Evolutionary conservation across 2,888 invertebrate species (phyloP).

Genomic region (Caenorhabditis imperialis): DNA sequence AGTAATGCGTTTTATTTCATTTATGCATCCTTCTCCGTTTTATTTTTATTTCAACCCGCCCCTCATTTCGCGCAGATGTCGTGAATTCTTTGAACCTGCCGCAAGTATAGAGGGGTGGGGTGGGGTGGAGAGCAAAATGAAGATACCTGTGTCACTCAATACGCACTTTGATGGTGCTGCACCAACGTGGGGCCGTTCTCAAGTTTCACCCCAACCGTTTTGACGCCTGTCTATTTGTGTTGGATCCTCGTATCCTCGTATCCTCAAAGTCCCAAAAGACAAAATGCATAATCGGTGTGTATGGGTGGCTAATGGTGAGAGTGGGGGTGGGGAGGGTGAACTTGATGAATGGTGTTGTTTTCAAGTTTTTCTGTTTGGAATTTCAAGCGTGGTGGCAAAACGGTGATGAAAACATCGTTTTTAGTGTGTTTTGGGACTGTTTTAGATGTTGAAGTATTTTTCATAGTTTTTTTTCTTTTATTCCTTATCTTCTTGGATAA

Average conservation of each 20-base stretch:
- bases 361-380: too few relatives aligned
- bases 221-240: constrained; percentile 32
- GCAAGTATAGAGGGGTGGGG: too few relatives aligned
- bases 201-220: constrained; percentile 33
- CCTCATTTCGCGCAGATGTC: constrained; percentile 49
- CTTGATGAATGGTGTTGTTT: constrained; percentile 37
- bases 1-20: too few relatives aligned
- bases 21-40: neutral
- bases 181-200: constrained; percentile 20
- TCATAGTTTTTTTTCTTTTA: too few relatives aligned
- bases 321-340: neutral
- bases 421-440: too few relatives aligned
- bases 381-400: too few relatives aligned
- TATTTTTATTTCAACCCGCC: neutral
- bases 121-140: too few relatives aligned
- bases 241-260: neutral
- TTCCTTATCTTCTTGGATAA: too few relatives aligned
- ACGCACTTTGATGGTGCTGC: constrained; percentile 49
- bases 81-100: constrained; percentile 24
- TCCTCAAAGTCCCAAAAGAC: constrained; percentile 7
- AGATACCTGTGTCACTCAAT: constrained; percentile 41
- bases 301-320: too few relatives aligned
- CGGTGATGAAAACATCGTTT: too few relatives aligned
- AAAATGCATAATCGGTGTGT: too few relatives aligned
- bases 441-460: too few relatives aligned